Evolutionary conservation across 2,113 vertebrate species (phyloP).

Genomic region (Chaetodon trifascialis): DNA sequence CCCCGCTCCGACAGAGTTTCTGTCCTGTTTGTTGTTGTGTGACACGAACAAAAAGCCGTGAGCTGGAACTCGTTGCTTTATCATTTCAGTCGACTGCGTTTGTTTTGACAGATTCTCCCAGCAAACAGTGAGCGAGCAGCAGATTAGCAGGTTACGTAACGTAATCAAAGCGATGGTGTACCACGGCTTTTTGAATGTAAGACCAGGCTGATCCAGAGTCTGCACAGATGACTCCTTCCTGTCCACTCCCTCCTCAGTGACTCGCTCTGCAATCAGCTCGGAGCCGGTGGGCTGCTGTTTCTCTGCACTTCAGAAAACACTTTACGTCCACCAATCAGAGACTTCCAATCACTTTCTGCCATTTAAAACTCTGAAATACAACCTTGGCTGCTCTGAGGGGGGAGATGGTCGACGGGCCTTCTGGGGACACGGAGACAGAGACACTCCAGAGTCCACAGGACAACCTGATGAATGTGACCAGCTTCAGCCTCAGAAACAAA

Average conservation of each 20-base stretch:
- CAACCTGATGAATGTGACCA: background rate
- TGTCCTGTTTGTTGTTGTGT: background rate
- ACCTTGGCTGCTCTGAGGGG: slow-evolving; percentile 9
- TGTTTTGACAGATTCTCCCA: slow-evolving; percentile 27
- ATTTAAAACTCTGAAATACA: slow-evolving; percentile 30
- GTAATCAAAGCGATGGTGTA: background rate
- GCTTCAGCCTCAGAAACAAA: background rate
- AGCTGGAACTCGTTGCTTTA: background rate
- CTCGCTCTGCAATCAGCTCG: slow-evolving; percentile 36
- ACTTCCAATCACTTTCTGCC: slow-evolving; percentile 25
- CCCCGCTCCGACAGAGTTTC: background rate
- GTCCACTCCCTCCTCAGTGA: background rate
- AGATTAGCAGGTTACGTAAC: slow-evolving; percentile 1
- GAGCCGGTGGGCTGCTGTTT: background rate
- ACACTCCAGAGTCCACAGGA: background rate
- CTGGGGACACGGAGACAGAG: background rate
- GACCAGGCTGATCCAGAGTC: background rate
- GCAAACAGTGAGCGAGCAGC: slow-evolving; percentile 21
- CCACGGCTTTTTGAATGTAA: slow-evolving; percentile 10
- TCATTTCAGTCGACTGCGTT: background rate
- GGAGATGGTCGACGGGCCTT: background rate
- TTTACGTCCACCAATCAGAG: slow-evolving; percentile 52
- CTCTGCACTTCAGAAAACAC: slow-evolving; percentile 25
- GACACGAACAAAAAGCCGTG: background rate
- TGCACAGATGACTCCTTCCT: background rate